Evolutionary conservation across 2,888 invertebrate genomes (phyloP).

Genomic region (Drosophila antonietae): DNA sequence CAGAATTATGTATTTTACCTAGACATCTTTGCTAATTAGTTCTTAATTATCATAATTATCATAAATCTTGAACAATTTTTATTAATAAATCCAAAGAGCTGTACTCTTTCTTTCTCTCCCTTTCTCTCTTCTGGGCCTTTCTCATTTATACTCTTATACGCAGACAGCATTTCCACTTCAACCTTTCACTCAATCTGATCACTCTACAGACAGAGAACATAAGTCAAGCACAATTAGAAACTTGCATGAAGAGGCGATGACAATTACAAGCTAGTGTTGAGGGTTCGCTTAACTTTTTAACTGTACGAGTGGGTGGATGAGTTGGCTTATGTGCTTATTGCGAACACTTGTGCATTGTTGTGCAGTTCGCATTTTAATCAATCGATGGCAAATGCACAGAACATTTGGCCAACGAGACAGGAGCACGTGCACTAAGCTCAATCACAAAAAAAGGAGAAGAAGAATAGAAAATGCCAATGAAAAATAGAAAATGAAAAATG

Average conservation of each 20-base stretch:
- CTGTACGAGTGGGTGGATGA: neutral
- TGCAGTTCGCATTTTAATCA: slow-evolving; percentile 47
- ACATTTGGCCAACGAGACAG: slow-evolving; percentile 36
- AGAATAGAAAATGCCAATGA: slow-evolving; percentile 1
- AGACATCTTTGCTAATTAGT: neutral
- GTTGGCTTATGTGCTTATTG: slow-evolving; percentile 14
- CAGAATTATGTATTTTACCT: neutral
- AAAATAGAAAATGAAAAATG: slow-evolving; percentile 23
- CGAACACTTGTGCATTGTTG: slow-evolving; percentile 22
- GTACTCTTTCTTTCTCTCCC: too few relatives aligned
- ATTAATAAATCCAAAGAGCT: neutral
- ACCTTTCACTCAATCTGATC: neutral
- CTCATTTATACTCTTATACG: too few relatives aligned
- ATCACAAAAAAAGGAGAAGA: too few relatives aligned
- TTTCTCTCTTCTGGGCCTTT: too few relatives aligned
- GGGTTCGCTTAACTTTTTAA: neutral
- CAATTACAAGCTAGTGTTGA: neutral
- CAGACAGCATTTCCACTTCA: neutral
- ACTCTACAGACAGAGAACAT: neutral
- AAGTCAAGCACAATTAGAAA: neutral
- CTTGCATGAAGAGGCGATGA: neutral
- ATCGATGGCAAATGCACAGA: slow-evolving; percentile 43
- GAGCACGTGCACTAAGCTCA: slow-evolving; percentile 23
- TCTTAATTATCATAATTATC: too few relatives aligned
- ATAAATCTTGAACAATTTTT: neutral